phyloP scores from a whole-genome alignment of 1,140 invertebrate genomes.

The Spodoptera frugiperda region DNA sequence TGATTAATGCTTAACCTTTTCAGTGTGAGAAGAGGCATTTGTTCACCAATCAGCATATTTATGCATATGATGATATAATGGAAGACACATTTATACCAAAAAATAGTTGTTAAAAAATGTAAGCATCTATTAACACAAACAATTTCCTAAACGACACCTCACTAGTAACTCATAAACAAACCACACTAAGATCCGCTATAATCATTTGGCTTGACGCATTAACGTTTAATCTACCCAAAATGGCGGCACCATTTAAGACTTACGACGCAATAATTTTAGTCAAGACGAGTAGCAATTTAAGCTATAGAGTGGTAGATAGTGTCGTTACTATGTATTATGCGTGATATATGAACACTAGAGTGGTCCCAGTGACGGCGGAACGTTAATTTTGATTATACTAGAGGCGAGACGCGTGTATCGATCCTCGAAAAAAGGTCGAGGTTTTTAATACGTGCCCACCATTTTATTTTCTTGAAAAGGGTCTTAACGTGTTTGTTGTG shows the following conservation, averaged over 20 bases:
- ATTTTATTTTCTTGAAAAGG: constrained; percentile 12
- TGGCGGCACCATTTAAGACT: constrained; percentile 23
- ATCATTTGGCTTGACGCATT: constrained; percentile 31
- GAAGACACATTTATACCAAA: too few relatives aligned
- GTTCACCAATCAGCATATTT: too few relatives aligned
- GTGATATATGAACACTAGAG: constrained; percentile 36
- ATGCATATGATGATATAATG: too few relatives aligned
- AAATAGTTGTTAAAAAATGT: too few relatives aligned
- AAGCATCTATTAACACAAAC: not conserved
- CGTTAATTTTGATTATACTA: constrained; percentile 32
- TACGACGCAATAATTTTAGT: constrained; percentile 44
- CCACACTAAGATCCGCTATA: not conserved
- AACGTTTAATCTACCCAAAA: constrained; percentile 32
- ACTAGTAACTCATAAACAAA: not conserved
- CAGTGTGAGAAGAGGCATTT: too few relatives aligned
- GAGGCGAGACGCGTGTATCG: constrained; percentile 21
- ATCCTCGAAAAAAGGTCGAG: constrained; percentile 4
- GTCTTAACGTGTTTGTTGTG: constrained; percentile 14
- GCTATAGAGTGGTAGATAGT: constrained; percentile 14
- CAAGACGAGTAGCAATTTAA: constrained; percentile 32
- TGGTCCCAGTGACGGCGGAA: constrained; percentile 33
- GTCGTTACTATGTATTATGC: constrained; percentile 37
- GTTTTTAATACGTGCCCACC: constrained; percentile 7
- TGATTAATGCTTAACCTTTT: too few relatives aligned
- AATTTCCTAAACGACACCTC: not conserved